Base-by-base conservation (phyloP, 2,113 vertebrate species). In the Eleginops maclovinus region DNA sequence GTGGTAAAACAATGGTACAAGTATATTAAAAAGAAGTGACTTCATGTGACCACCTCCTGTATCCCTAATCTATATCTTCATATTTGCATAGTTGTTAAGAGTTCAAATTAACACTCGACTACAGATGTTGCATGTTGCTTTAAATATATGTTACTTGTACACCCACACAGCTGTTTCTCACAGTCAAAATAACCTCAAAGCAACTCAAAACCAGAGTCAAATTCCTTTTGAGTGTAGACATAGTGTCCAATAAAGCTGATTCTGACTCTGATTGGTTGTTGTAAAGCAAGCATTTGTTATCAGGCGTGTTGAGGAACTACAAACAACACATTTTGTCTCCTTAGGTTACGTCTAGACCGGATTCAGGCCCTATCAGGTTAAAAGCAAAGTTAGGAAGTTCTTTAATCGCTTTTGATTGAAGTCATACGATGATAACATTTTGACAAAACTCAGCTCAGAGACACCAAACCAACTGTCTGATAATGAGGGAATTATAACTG, bases 301-400 rank as follows among this genome's bases (percentile, higher is more conserved):
- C 64, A 55, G 55, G 31, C 13, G 17, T 70, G 64, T 55, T 21
- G 64, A 72, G 75, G 51, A 80, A 36, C 6, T 36, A 36, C n/a
- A 87, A 72, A 44, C 41, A 80, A 60, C 74, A 40, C 59, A 71
- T 40, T 61, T 43, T 9, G 31, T 75, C 44, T 1, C 14, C 31
- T 72, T 62, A 75, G 56, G 14, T 78, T 70, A 46, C 4, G 90
- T 94, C 94, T 91, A 94, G 92, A 95, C 92, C 73, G 55, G 84
- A 89, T 84, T 81, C 59, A 85, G 91, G 75, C 74, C 75, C 88
- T 89, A 90, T 93, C 87, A 84, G 66, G 70, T 81, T 83, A 75
- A 90, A 91, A 90, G 75, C 51, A 75, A 22, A 16, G 44, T 0
- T 75, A 66, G 68, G 60, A 75, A 26, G 17, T 53, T 65, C 63